A percentile compares a stretch with the other conserved stretches of the same genome.
phyloP scores from a whole-genome alignment of 2,113 vertebrate species.

The Columbina picui region DNA sequence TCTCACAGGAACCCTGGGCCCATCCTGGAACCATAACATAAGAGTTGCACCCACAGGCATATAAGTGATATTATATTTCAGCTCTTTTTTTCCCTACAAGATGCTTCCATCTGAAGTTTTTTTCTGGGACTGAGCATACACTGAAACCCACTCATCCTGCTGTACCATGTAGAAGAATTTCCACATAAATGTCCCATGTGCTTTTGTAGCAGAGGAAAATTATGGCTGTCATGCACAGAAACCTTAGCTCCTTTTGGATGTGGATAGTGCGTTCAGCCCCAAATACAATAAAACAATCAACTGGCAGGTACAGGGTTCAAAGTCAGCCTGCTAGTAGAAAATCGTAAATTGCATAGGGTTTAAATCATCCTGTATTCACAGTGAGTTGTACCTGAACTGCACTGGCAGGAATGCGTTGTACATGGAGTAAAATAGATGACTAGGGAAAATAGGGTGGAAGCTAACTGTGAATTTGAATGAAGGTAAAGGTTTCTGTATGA shows the following conservation, averaged over 20 bases:
- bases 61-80: not conserved
- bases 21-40: not conserved
- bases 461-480: not conserved
- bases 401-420: not conserved
- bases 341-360: not conserved
- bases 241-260: not conserved
- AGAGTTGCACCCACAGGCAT: not conserved
- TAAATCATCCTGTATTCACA: conserved; percentile 15
- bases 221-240: not conserved
- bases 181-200: not conserved
- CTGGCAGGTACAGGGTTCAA: not conserved
- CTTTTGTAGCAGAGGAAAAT: not conserved
- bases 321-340: not conserved
- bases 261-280: not conserved
- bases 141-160: not conserved
- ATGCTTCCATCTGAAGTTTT: not conserved
- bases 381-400: not conserved
- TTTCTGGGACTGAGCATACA: not conserved
- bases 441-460: not conserved
- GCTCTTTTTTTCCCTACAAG: not conserved
- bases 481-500: not conserved
- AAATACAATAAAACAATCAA: not conserved
- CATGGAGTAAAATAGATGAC: not conserved
- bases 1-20: not conserved
- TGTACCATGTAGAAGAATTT: not conserved